phyloP scores from a whole-genome alignment of 1,140 invertebrate species.

The Brachionus plicatilis region DNA sequence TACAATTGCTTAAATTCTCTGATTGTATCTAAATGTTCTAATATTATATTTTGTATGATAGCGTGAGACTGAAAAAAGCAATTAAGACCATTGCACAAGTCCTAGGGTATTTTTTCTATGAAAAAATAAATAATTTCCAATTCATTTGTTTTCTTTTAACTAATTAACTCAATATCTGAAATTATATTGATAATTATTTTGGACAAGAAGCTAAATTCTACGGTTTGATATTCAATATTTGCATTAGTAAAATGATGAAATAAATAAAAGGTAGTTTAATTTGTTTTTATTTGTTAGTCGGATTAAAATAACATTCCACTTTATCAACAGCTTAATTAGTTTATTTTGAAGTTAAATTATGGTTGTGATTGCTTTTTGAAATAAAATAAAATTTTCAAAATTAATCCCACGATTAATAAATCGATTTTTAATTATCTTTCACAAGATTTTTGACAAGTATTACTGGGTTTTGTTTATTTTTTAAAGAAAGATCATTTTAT shows the following conservation, averaged over 20 bases:
- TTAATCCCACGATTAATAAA: no score
- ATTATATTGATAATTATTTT: neutral
- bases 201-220: neutral
- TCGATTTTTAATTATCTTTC: no score
- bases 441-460: no score
- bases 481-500: no score
- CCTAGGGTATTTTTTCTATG: neutral
- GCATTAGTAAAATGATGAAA: neutral
- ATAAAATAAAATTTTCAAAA: no score
- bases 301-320: no score
- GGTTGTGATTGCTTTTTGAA: no score
- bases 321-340: no score
- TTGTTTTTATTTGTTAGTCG: no score
- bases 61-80: neutral
- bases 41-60: neutral
- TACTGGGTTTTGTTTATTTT: no score
- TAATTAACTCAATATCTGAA: neutral
- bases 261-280: neutral
- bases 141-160: neutral
- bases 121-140: neutral
- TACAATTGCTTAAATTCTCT: neutral
- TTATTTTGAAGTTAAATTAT: no score
- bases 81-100: neutral
- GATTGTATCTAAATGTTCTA: neutral
- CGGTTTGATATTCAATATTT: neutral